Conservation (phyloP, 2,797 vertebrate genomes). For the Steatocranus sp. region DNA sequence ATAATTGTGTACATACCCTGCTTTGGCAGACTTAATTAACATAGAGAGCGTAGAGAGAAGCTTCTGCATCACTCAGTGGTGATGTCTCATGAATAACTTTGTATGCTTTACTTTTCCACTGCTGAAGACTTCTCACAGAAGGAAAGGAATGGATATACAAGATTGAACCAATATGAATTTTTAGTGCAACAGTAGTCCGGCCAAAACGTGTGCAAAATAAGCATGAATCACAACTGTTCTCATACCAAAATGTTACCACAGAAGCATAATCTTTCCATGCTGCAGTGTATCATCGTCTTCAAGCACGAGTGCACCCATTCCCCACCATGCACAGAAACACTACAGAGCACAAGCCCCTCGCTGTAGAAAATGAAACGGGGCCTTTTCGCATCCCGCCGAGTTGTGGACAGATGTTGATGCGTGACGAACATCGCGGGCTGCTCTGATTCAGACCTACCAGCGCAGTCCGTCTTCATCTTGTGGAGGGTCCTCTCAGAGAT, state of each 20-base stretch:
- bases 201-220: constrained; percentile 61
- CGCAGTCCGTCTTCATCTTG: constrained; percentile 4
- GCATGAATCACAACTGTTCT: constrained; percentile 63
- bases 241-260: constrained; percentile 65
- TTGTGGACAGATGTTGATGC: constrained; percentile 46
- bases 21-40: constrained; percentile 1
- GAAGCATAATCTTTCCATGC: constrained; percentile 63
- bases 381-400: constrained; percentile 12
- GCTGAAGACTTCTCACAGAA: not conserved
- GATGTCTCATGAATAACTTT: not conserved
- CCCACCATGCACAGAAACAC: constrained; percentile 26
- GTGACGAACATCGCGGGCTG: constrained; percentile 17
- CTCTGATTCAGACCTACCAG: constrained; percentile 23
- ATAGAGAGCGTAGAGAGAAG: not conserved
- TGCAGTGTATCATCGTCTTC: constrained; percentile 36
- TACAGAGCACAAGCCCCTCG: not conserved
- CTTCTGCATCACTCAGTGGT: not conserved
- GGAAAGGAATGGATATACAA: constrained; percentile 11
- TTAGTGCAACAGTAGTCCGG: constrained; percentile 41
- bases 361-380: not conserved
- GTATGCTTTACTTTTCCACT: constrained; percentile 11
- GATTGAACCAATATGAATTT: constrained; percentile 52
- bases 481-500: constrained; percentile 38
- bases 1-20: not conserved
- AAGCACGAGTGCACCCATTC: constrained; percentile 27